phyloP scores from a whole-genome alignment of 2,113 vertebrate genomes.

The Cyprinodon brontotheroides region DNA sequence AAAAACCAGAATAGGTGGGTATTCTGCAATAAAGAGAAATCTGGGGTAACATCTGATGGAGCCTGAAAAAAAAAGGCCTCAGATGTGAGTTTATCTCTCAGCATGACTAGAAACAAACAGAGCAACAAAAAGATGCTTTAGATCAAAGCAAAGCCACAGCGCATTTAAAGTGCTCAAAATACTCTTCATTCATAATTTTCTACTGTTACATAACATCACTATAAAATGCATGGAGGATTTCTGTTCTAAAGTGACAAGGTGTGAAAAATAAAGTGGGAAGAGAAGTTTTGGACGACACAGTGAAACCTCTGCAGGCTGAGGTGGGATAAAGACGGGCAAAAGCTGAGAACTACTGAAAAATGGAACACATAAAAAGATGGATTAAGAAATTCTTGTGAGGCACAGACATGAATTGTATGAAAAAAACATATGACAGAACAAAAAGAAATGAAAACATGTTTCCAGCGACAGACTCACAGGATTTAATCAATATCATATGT shows the following conservation, averaged over 20 bases:
- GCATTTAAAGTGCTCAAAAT: neutral
- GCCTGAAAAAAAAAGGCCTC: neutral
- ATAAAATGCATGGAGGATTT: neutral
- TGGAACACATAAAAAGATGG: constrained; percentile 42
- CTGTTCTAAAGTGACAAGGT: neutral
- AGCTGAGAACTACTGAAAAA: constrained; percentile 34
- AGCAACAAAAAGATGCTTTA: too few relatives aligned
- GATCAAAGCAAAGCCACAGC: too few relatives aligned
- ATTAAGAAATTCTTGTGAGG: constrained; percentile 27
- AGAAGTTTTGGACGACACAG: neutral
- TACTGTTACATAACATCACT: neutral
- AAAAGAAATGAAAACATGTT: constrained; percentile 44
- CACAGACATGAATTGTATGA: constrained; percentile 27
- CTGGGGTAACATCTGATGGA: neutral
- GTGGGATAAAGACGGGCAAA: constrained; percentile 56
- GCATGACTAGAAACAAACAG: too few relatives aligned
- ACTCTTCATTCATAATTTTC: neutral
- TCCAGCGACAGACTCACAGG: constrained; percentile 33
- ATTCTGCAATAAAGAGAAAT: too few relatives aligned
- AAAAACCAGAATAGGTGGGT: too few relatives aligned
- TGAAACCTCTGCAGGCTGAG: constrained; percentile 31
- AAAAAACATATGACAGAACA: constrained; percentile 31
- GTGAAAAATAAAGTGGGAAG: neutral
- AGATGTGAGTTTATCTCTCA: too few relatives aligned
- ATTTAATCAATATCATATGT: constrained; percentile 74